Evolutionary conservation across 2,113 vertebrate species (phyloP).

Genomic region (Cynocephalus volans): DNA sequence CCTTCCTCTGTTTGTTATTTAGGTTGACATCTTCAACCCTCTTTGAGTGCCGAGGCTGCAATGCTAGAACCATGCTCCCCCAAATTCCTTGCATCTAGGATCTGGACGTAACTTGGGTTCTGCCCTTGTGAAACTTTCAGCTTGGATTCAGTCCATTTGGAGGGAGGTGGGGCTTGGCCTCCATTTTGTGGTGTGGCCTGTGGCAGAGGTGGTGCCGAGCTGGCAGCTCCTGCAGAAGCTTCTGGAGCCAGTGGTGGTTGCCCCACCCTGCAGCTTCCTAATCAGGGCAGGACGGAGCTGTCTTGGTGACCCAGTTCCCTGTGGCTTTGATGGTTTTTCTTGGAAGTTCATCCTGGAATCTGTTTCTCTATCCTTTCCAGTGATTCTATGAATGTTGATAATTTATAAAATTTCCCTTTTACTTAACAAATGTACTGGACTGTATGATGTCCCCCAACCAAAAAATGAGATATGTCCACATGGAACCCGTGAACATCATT

Average conservation of each 20-base stretch:
- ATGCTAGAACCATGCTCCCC: neutral
- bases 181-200: neutral
- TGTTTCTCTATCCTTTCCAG: neutral
- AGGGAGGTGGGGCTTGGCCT: too few species aligned
- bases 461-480: rapidly evolving
- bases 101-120: neutral
- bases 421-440: too few species aligned
- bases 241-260: neutral
- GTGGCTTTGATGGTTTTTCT: neutral
- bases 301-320: neutral
- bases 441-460: neutral
- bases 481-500: neutral
- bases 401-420: neutral
- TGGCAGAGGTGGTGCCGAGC: neutral
- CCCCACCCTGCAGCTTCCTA: rapidly evolving
- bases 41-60: neutral
- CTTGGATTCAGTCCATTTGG: neutral
- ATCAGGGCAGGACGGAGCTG: rapidly evolving
- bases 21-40: too few species aligned
- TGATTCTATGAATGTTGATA: neutral
- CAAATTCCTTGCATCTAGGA: neutral
- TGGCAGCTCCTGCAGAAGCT: neutral
- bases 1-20: too few species aligned
- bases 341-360: neutral
- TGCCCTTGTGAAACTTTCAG: neutral